Evolutionary conservation across 2,113 vertebrate species (phyloP).

Genomic region (Dendrocopos noguchii): DNA sequence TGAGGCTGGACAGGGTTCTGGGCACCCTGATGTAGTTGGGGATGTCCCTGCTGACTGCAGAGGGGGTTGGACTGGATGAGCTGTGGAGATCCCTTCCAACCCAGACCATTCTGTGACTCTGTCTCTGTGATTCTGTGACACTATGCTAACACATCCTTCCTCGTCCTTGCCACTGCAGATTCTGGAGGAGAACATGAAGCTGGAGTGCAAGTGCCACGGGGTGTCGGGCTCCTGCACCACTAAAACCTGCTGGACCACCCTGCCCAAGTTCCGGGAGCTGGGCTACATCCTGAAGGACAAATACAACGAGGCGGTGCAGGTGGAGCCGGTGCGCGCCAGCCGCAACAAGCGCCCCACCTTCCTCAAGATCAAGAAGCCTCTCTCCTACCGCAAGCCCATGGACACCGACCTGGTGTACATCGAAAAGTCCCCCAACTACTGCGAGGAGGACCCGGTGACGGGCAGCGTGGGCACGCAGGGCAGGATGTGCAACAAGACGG

Average conservation of each 20-base stretch:
- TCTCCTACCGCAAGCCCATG: slow-evolving; percentile 96
- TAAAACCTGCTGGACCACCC: slow-evolving; percentile 98
- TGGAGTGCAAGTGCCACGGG: slow-evolving; percentile 95
- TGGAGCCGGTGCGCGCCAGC: slow-evolving; percentile 92
- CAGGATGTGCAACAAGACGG: slow-evolving; percentile 94
- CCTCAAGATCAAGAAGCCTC: slow-evolving; percentile 95
- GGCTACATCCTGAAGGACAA: slow-evolving; percentile 97
- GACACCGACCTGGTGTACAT: slow-evolving; percentile 97
- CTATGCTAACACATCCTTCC: neutral
- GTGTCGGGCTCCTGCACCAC: slow-evolving; percentile 97
- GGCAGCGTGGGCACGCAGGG: slow-evolving; percentile 95
- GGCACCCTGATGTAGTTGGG: too few species aligned
- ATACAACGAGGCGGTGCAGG: slow-evolving; percentile 92
- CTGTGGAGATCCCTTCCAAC: too few species aligned
- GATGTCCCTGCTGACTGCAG: too few species aligned
- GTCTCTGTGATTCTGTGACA: too few species aligned
- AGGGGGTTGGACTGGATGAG: too few species aligned
- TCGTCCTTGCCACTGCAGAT: slow-evolving; percentile 77
- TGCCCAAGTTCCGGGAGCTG: slow-evolving; percentile 96
- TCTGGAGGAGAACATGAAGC: slow-evolving; percentile 92
- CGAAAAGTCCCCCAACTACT: slow-evolving; percentile 97
- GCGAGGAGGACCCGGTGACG: slow-evolving; percentile 89
- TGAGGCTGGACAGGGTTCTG: too few species aligned
- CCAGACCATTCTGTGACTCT: too few species aligned
- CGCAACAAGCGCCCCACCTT: slow-evolving; percentile 95